Conservation (phyloP, 2,888 invertebrate genomes). For the Archips crataeganus region DNA sequence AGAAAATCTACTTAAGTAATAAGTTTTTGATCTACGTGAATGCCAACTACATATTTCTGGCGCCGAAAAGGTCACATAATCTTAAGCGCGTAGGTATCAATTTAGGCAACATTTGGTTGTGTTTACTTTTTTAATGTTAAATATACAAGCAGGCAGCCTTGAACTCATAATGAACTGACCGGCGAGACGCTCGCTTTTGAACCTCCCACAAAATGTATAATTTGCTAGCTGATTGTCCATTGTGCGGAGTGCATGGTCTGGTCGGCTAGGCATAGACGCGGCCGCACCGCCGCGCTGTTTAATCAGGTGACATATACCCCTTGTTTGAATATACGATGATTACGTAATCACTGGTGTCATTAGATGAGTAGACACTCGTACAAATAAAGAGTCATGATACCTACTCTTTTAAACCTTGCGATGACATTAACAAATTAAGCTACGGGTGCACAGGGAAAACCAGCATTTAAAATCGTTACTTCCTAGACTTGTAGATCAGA, state of each 20-base stretch:
- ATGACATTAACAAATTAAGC: conserved; percentile 3
- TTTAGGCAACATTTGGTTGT: conserved; percentile 21
- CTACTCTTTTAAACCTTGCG: neutral
- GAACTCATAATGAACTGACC: conserved; percentile 65
- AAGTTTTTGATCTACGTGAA: neutral
- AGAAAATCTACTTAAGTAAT: neutral
- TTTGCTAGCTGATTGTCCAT: conserved; percentile 60
- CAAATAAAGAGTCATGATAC: neutral
- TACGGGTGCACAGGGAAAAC: neutral
- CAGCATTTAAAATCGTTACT: neutral
- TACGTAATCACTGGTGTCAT: conserved; percentile 27
- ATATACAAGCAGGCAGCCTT: conserved; percentile 57
- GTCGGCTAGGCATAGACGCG: conserved; percentile 54
- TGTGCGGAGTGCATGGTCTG: conserved; percentile 55
- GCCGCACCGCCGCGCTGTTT: conserved; percentile 43
- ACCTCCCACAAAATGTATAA: conserved; percentile 62
- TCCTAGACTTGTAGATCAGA: neutral
- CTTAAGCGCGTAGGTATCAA: conserved; percentile 26
- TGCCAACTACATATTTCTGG: neutral
- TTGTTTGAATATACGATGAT: conserved; percentile 30
- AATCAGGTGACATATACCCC: conserved; percentile 46
- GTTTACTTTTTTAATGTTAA: conserved; percentile 32
- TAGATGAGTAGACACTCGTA: conserved; percentile 19
- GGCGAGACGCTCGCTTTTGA: conserved; percentile 56
- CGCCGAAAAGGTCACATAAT: conserved; percentile 10